phyloP scores from a whole-genome alignment of 2,113 vertebrate genomes.

The Gavia stellata region DNA sequence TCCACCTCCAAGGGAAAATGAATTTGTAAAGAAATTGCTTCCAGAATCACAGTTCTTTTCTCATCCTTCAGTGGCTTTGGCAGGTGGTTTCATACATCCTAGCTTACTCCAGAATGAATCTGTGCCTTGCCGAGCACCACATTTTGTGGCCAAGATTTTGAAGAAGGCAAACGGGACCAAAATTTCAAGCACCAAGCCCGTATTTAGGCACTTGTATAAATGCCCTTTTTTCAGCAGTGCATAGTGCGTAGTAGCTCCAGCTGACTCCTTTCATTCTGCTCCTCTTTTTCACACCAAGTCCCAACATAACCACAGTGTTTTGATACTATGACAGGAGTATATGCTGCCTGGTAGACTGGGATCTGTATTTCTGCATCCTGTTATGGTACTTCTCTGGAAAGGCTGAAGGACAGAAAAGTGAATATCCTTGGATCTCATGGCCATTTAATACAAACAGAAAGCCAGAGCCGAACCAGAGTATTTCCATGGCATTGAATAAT shows the following conservation, averaged over 20 bases:
- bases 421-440: not conserved
- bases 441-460: not conserved
- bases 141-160: not conserved
- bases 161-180: not conserved
- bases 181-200: not conserved
- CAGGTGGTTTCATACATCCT: not conserved
- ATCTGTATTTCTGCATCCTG: not conserved
- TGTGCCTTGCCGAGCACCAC: not conserved
- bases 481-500: not conserved
- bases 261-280: not conserved
- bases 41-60: not conserved
- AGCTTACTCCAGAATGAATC: not conserved
- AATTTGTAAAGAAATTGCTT: conserved; percentile 2
- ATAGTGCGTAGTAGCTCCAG: not conserved
- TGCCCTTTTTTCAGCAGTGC: not conserved
- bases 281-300: not conserved
- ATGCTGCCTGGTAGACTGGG: not conserved
- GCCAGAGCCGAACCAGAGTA: not conserved
- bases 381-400: not conserved
- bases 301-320: accelerated
- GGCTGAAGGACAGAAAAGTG: not conserved
- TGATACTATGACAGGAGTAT: not conserved
- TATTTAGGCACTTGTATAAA: not conserved
- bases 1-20: not conserved
- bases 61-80: not conserved